Evolutionary conservation across 2,113 vertebrate species (phyloP).

Genomic region (Xenopus laevis): DNA sequence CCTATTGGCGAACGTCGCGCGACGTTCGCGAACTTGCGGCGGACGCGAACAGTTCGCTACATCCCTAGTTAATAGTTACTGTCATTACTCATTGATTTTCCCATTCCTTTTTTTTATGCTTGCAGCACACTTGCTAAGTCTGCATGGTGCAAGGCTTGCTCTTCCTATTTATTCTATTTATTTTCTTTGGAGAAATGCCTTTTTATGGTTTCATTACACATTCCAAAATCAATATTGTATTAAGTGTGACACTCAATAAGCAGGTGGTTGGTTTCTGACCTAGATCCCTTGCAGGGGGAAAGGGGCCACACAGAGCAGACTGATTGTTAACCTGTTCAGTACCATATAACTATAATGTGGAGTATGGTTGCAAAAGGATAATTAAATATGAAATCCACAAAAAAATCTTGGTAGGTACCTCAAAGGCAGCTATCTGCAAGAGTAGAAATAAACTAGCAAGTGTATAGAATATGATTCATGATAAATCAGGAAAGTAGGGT

Average conservation of each 20-base stretch:
- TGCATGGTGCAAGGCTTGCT: slow-evolving; percentile 22
- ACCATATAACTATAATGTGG: neutral
- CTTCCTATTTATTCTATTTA: slow-evolving; percentile 38
- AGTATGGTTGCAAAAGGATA: no score
- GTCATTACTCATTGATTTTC: slow-evolving; percentile 51
- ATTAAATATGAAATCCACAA: no score
- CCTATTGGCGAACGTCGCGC: no score
- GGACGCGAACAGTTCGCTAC: no score
- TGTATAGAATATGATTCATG: no score
- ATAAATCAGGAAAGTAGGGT: no score
- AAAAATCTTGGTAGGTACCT: no score
- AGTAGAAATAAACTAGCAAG: no score
- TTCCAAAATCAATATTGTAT: slow-evolving; percentile 51
- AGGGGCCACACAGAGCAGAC: neutral
- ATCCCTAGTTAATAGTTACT: no score
- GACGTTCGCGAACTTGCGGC: no score
- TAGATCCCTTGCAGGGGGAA: slow-evolving; percentile 12
- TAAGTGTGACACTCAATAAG: slow-evolving; percentile 51
- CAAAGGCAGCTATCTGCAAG: no score
- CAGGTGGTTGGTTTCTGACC: slow-evolving; percentile 41
- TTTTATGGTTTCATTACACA: slow-evolving; percentile 45
- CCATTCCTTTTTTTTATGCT: slow-evolving; percentile 37
- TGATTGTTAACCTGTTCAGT: slow-evolving; percentile 4
- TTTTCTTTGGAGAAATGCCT: slow-evolving; percentile 31
- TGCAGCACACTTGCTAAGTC: slow-evolving; percentile 24